phyloP scores from a whole-genome alignment of 2,888 invertebrate species.

The Zootermopsis nevadensis region DNA sequence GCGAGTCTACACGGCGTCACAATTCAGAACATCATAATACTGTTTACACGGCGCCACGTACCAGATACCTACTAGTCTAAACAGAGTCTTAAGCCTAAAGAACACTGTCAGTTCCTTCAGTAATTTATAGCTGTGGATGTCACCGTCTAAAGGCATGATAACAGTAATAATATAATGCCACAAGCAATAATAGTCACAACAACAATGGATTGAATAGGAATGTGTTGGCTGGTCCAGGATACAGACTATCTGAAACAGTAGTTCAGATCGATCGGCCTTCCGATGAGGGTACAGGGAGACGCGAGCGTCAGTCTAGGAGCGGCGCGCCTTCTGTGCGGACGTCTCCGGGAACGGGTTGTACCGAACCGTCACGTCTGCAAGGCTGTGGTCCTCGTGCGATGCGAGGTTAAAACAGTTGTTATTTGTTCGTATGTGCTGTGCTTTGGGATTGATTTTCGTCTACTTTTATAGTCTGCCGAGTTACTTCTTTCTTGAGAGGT shows the following conservation, averaged over 20 bases:
- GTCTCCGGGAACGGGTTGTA: background rate
- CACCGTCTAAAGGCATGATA: too few species aligned
- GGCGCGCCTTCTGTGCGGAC: background rate
- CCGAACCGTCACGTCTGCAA: background rate
- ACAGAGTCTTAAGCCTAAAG: too few species aligned
- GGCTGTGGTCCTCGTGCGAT: background rate
- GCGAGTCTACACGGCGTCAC: too few species aligned
- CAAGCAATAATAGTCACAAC: background rate
- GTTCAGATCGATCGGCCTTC: background rate
- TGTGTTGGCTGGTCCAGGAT: background rate
- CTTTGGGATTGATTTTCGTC: too few species aligned
- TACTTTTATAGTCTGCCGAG: too few species aligned
- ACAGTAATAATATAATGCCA: too few species aligned
- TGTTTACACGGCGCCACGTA: too few species aligned
- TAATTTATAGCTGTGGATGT: too few species aligned
- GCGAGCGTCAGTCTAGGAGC: conserved; percentile 16
- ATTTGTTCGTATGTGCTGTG: background rate
- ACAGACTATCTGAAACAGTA: background rate
- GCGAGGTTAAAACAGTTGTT: background rate
- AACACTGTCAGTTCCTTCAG: too few species aligned
- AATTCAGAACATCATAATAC: too few species aligned
- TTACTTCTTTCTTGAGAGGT: too few species aligned
- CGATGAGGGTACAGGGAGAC: conserved; percentile 3
- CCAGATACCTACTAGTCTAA: too few species aligned
- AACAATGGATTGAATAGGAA: background rate